Conservation (phyloP, 2,888 invertebrate species). For the Synanthedon tipuliformis region DNA sequence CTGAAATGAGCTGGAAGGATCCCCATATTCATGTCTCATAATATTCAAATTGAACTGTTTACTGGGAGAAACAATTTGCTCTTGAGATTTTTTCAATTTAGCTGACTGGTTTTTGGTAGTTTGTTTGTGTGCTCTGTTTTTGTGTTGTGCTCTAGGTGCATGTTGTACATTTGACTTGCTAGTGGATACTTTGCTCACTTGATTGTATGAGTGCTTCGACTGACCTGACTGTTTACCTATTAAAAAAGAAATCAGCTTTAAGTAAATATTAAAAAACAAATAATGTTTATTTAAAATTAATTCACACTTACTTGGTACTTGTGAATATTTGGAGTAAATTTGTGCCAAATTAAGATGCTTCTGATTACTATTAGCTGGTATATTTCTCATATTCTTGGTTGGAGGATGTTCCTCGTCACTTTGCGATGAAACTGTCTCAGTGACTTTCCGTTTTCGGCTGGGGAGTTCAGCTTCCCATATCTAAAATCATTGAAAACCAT, state of each 20-base stretch:
- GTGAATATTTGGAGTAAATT: slow-evolving; percentile 61
- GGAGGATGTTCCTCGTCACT: slow-evolving; percentile 37
- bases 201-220: slow-evolving; percentile 64
- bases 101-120: slow-evolving; percentile 4
- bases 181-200: slow-evolving; percentile 66
- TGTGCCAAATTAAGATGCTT: slow-evolving; percentile 63
- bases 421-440: slow-evolving; percentile 37
- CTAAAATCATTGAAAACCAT: slow-evolving; percentile 20
- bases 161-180: slow-evolving; percentile 56
- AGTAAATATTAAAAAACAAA: neutral
- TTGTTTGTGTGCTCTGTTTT: slow-evolving; percentile 37
- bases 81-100: slow-evolving; percentile 28
- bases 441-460: slow-evolving; percentile 54
- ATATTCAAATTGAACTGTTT: slow-evolving; percentile 38
- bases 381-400: slow-evolving; percentile 55
- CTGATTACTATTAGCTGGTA: slow-evolving; percentile 52
- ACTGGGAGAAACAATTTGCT: slow-evolving; percentile 32
- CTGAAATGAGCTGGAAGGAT: slow-evolving; percentile 56
- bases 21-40: slow-evolving; percentile 42
- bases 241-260: slow-evolving; percentile 6
- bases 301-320: slow-evolving; percentile 43
- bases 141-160: slow-evolving; percentile 33
- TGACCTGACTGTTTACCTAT: slow-evolving; percentile 61
- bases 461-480: slow-evolving; percentile 58
- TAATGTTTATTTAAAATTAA: neutral